A percentile compares a stretch with the other conserved stretches of the same genome.
These are phyloP conservation scores for Columba janthina DNA, from an alignment of 2,113 vertebrate genomes.

Conservation along the genomic window DNA sequence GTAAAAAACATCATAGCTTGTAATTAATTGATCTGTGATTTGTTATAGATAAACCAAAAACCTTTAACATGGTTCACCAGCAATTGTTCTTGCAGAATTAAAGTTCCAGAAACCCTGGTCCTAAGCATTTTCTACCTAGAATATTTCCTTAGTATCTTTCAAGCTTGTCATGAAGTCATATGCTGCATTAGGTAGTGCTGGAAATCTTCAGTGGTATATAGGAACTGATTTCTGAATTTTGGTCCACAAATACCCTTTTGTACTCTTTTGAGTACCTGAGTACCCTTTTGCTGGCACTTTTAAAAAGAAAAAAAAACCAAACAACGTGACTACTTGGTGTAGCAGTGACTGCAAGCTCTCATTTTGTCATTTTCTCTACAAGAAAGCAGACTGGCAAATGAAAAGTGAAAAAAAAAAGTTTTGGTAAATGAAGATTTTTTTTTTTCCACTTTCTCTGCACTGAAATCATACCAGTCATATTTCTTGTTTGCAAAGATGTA, in stretches of 20 bases:
- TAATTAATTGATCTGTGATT: not conserved
- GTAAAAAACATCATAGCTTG: not conserved
- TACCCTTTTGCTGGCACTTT: not conserved
- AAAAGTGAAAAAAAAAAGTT: not conserved
- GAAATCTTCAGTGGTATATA: not conserved
- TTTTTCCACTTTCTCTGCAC: not conserved
- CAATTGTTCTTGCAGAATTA: not conserved
- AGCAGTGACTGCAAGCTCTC: not conserved
- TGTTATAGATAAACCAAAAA: not conserved
- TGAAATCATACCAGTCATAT: not conserved
- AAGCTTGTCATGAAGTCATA: not conserved
- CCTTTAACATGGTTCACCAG: not conserved
- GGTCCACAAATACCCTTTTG: not conserved
- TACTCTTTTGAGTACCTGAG: no score
- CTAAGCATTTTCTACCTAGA: not conserved
- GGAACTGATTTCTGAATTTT: not conserved
- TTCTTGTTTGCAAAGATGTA: not conserved
- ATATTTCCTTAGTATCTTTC: not conserved
- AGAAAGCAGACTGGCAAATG: not conserved
- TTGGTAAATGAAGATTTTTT: not conserved
- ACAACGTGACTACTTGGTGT: not conserved
- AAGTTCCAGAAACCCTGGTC: not conserved
- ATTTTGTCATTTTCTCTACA: not conserved
- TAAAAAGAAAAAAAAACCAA: not conserved
- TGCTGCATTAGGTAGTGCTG: not conserved